Evolutionary conservation across 2,113 vertebrate genomes (phyloP).

Genomic region (Dinomys branickii): DNA sequence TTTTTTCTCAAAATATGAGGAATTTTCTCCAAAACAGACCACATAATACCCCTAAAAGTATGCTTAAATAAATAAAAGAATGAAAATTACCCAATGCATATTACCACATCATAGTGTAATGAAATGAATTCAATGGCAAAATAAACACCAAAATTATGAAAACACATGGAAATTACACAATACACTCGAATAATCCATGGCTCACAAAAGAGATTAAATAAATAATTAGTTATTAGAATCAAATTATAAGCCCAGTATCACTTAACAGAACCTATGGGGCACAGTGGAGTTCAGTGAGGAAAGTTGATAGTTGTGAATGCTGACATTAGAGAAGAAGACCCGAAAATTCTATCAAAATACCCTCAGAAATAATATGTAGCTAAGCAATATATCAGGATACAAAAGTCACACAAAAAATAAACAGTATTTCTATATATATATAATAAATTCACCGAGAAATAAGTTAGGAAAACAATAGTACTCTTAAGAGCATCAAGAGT

Average conservation of each 20-base stretch:
- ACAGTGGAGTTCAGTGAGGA: background rate
- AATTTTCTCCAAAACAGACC: background rate
- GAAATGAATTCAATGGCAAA: background rate
- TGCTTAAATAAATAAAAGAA: background rate
- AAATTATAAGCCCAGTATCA: background rate
- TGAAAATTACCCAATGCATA: background rate
- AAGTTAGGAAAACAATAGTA: background rate
- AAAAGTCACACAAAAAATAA: too few relatives aligned
- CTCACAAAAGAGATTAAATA: too few relatives aligned
- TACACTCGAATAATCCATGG: background rate
- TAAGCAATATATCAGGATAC: too few relatives aligned
- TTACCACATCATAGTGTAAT: background rate
- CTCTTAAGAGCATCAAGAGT: background rate
- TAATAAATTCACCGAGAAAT: background rate
- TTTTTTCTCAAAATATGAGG: background rate
- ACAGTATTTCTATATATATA: background rate
- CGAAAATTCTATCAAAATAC: background rate
- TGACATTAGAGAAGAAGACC: background rate
- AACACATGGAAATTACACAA: background rate
- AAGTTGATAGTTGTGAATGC: background rate
- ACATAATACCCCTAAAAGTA: background rate
- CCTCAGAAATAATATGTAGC: too few relatives aligned
- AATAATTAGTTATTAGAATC: background rate
- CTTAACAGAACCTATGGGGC: background rate
- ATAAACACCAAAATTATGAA: background rate